Evolutionary conservation across 2,888 invertebrate genomes (phyloP), one percentile per base, ranked within the genome.

Genomic region (Hipparchia semele): DNA sequence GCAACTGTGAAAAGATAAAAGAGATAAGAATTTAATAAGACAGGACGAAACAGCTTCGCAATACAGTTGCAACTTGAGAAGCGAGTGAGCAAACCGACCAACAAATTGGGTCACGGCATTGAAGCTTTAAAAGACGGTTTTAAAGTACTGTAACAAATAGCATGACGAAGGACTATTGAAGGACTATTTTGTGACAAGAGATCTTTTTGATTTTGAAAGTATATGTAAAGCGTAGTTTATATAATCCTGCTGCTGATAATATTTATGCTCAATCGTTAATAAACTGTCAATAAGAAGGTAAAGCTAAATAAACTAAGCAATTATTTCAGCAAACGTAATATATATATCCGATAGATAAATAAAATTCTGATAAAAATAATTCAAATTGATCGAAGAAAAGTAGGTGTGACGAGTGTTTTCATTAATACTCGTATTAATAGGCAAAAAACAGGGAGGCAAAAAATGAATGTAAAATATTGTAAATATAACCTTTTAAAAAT

Each of bases 31-130:
- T 60, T 33, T 60, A 39, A 10, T 60, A 39, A 60, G 6, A 39
- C 10, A 12, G 2, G 10, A 10, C 2, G 39, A 60, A 60, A 60
- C 10, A 39, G 33, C 59, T 59, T 39, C 9, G 59, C 33, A 59
- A 59, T 59, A 33, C 23, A 33, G 59, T 33, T 59, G 33, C 59
- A 33, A 39, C 59, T 60, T 60, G 33, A 60, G 59, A 60, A 10
- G 59, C 39, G 33, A 60, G 39, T 39, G 39, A 60, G 59, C 6
- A 33, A 39, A 60, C 39, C 59, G 39, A 60, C 39, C 33, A 60
- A 60, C 39, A 60, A 60, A 60, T 60, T 60, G 39, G 59, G 59
- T 59, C 33, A 59, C 10, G 1, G 59, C 59, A 59, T 39, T 59
- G 33, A 59, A 39, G 33, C 33, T 59, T 56, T 33, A 59, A 59